Evolutionary conservation across 2,113 vertebrate species (phyloP), one percentile per base, ranked within the genome.

Genomic region (Apodemus speciosus): DNA sequence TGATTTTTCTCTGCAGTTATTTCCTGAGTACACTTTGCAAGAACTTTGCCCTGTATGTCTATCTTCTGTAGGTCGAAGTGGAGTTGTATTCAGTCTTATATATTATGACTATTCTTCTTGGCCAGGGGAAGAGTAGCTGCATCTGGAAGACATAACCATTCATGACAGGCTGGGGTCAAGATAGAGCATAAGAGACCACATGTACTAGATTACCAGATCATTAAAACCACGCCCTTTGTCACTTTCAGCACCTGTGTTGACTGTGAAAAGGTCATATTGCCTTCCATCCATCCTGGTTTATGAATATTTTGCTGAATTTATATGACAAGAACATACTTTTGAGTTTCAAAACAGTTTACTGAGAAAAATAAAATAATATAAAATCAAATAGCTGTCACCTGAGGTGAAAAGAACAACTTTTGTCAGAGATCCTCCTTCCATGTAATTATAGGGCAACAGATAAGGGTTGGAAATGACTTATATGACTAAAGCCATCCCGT

Each of bases 341-440:
- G 56, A 84, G 94, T 96, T 97, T 93, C 60, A 92, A 60, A 68
- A 88, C 30, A 85, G 94, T 75, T 94, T 40, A 90, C 76, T 95
- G 18, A 58, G 40, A 80, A 93, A 97, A 94, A 49, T 66, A 89
- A 95, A 93, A 46, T 58, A 62, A 68, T 49, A 85, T 75, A 92
- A 94, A 94, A 6, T 92, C 94, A 95, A 95, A 81, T 84, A 93
- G 9, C 15, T 13, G 21, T 96, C 71, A 95, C 95, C 89, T 85
- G 85, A 53, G 92, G 66, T 85, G 81, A 86, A 68, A 94, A 56
- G 56, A 97, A 96, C 20, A 27, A 51, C 73, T 93, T 95, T 77
- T 95, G 11, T 35, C 49, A 94, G 21, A 89, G 83, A 95, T 53
- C 60, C 51, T 83, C 10, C 2, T 2, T 77, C 4, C 88, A 80